Evolutionary conservation across 2,797 vertebrate genomes (phyloP).

Genomic region (Odontamblyopus lacepedii): DNA sequence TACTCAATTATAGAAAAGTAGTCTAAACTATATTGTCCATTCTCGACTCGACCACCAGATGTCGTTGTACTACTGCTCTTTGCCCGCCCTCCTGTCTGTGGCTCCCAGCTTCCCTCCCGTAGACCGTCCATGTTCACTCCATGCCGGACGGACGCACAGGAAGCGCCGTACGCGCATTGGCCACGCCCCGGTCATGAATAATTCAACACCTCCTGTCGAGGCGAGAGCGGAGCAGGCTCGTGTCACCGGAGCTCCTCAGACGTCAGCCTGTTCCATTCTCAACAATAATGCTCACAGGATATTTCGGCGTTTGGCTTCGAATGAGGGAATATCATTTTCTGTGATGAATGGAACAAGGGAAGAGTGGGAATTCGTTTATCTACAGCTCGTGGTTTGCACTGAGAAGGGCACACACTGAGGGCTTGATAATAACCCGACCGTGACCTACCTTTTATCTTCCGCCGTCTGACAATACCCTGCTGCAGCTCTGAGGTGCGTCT

Average conservation of each 20-base stretch:
- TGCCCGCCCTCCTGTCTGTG: not conserved
- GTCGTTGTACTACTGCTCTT: constrained; percentile 14
- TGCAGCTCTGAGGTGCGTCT: constrained; percentile 7
- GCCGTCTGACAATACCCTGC: constrained; percentile 7
- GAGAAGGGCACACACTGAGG: constrained; percentile 33
- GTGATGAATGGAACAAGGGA: constrained; percentile 30
- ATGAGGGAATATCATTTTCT: not conserved
- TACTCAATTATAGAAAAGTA: too few species aligned
- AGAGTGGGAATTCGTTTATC: constrained; percentile 25
- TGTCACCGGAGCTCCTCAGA: constrained; percentile 44
- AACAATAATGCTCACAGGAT: constrained; percentile 1
- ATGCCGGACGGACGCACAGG: not conserved
- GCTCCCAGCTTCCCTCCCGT: not conserved
- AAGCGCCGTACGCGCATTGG: not conserved
- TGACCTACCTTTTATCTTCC: constrained; percentile 46
- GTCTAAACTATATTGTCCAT: too few species aligned
- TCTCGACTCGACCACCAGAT: constrained; percentile 35
- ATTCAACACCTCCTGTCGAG: constrained; percentile 49
- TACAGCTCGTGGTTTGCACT: constrained; percentile 17
- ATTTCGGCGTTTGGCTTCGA: not conserved
- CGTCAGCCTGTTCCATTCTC: constrained; percentile 43
- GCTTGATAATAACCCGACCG: constrained; percentile 41
- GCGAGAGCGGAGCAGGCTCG: constrained; percentile 40
- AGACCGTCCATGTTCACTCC: too few species aligned
- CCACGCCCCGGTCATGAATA: constrained; percentile 60